phyloP scores from a whole-genome alignment of 2,888 invertebrate species.

The Drosophila diplacantha region DNA sequence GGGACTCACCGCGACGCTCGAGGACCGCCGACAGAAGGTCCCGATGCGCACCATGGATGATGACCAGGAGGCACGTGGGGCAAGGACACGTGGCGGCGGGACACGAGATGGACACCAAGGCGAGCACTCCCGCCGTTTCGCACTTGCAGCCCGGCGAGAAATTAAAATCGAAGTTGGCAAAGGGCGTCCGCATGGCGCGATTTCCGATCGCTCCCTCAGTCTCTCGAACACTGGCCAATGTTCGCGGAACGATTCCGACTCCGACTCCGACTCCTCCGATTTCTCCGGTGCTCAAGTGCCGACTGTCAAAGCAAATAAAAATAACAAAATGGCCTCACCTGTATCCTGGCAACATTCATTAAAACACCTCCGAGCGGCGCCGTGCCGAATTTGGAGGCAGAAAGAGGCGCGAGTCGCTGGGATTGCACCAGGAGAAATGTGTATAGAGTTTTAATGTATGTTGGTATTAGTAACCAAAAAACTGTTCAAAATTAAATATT shows the following conservation, averaged over 20 bases:
- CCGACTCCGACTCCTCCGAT: slow-evolving; percentile 35
- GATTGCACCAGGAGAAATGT: slow-evolving; percentile 3
- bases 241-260: slow-evolving; percentile 22
- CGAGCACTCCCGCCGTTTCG: slow-evolving; percentile 21
- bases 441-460: not conserved
- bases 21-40: slow-evolving; percentile 22
- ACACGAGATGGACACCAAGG: slow-evolving; percentile 23
- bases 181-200: slow-evolving; percentile 70
- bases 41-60: slow-evolving; percentile 26
- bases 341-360: slow-evolving; percentile 77
- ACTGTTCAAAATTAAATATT: not conserved
- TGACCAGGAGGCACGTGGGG: slow-evolving; percentile 14
- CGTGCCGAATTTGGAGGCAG: slow-evolving; percentile 52
- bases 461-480: not conserved
- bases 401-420: slow-evolving; percentile 12
- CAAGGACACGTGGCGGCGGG: slow-evolving; percentile 9
- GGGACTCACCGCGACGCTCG: slow-evolving; percentile 26
- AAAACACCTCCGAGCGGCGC: slow-evolving; percentile 62
- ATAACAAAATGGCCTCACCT: slow-evolving; percentile 76
- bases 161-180: slow-evolving; percentile 74
- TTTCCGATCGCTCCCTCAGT: slow-evolving; percentile 28
- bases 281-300: slow-evolving; percentile 63
- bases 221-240: slow-evolving; percentile 27
- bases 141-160: slow-evolving; percentile 71
- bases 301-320: slow-evolving; percentile 74